Evolutionary conservation across 1,140 invertebrate species (phyloP).

Genomic region (Philotrypesis tridentata): DNA sequence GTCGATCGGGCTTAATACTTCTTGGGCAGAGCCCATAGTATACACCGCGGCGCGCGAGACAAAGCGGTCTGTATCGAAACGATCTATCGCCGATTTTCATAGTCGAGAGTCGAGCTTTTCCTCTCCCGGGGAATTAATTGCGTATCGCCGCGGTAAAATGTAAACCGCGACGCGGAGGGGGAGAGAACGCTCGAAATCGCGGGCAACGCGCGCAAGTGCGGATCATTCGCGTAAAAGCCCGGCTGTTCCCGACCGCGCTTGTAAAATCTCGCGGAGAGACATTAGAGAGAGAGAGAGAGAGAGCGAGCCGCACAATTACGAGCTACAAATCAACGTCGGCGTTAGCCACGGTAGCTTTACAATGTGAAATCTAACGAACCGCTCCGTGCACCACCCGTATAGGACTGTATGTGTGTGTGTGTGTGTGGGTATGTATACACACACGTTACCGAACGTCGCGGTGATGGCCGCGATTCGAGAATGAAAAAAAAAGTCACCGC

Average conservation of each 20-base stretch:
- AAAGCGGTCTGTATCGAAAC: no score
- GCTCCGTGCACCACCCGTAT: neutral
- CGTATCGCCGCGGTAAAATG: no score
- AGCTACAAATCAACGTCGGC: slow-evolving; percentile 29
- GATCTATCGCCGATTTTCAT: neutral
- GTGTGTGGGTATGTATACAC: no score
- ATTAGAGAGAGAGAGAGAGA: neutral
- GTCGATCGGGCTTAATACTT: no score
- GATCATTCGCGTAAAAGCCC: slow-evolving; percentile 12
- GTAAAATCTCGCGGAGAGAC: neutral
- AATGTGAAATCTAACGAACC: slow-evolving; percentile 38
- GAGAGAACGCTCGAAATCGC: neutral
- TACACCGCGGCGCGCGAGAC: no score
- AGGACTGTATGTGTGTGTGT: no score
- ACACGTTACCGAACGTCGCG: neutral
- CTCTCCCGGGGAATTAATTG: no score
- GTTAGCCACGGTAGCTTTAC: slow-evolving; percentile 26
- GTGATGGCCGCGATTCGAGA: neutral
- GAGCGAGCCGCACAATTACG: slow-evolving; percentile 29
- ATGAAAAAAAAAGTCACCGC: slow-evolving; percentile 18
- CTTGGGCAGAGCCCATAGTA: no score
- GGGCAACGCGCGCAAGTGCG: no score
- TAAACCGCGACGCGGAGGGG: no score
- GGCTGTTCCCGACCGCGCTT: no score
- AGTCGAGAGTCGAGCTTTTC: no score